Percentiles rank a stretch among this genome's conserved stretches.
phyloP scores from a whole-genome alignment of 37 sponge, comb jelly and placozoan genomes.

The Spongilla lacustris region DNA sequence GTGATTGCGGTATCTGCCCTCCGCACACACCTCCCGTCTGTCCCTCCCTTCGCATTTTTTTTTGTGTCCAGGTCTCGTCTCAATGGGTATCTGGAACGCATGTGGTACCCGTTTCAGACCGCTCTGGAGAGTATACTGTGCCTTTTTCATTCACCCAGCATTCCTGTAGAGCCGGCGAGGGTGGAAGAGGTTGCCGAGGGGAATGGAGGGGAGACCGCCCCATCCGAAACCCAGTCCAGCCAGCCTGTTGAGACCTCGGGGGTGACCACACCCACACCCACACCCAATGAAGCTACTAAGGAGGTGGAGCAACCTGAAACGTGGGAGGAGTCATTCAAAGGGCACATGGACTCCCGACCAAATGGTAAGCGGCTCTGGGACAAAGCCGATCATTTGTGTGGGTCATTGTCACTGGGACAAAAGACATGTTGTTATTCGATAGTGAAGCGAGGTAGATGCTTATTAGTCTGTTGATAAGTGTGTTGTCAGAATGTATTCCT shows the following conservation, averaged over 20 bases:
- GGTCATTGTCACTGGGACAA: neutral
- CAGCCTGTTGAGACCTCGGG: slow-evolving; percentile 38
- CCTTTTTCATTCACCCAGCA: slow-evolving; percentile 11
- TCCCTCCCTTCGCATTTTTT: neutral
- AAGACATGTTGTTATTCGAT: too few species aligned
- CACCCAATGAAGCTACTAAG: slow-evolving; percentile 24
- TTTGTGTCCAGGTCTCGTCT: neutral
- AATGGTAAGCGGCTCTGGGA: slow-evolving; percentile 50
- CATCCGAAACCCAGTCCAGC: slow-evolving; percentile 33
- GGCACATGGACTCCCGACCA: slow-evolving; percentile 94
- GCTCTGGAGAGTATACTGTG: neutral
- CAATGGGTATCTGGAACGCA: neutral
- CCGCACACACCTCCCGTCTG: neutral
- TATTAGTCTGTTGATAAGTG: too few species aligned
- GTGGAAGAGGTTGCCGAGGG: slow-evolving; percentile 29
- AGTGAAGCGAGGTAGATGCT: too few species aligned
- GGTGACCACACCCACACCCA: slow-evolving; percentile 1
- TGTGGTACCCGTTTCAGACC: neutral
- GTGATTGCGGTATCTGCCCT: neutral
- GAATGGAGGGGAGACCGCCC: slow-evolving; percentile 19
- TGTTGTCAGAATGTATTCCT: too few species aligned
- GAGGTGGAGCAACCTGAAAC: slow-evolving; percentile 60
- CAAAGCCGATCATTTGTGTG: neutral
- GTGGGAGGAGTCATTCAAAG: slow-evolving; percentile 97
- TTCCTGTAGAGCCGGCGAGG: neutral